Conservation (phyloP, 2,113 vertebrate genomes). For the Propithecus coquereli region DNA sequence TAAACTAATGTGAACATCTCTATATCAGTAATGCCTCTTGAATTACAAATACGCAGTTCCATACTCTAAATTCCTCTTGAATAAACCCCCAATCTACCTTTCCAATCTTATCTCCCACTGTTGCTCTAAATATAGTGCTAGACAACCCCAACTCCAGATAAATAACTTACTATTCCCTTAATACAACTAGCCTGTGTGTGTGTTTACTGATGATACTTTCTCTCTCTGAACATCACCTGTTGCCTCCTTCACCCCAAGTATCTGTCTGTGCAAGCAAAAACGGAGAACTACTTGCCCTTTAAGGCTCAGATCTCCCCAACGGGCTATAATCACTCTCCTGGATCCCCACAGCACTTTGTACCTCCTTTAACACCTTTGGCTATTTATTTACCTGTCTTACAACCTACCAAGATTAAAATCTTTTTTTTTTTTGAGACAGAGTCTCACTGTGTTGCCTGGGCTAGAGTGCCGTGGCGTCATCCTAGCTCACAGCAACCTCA, state of each 20-base stretch:
- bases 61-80: neutral
- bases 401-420: neutral
- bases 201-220: neutral
- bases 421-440: neutral
- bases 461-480: too few species aligned
- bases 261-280: neutral
- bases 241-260: neutral
- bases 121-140: neutral
- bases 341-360: neutral
- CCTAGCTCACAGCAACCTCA: too few species aligned
- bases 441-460: too few species aligned
- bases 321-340: neutral
- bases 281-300: neutral
- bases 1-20: neutral
- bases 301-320: neutral
- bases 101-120: neutral
- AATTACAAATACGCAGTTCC: neutral
- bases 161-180: neutral
- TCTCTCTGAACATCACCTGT: neutral
- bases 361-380: neutral
- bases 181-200: neutral
- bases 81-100: neutral
- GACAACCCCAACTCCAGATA: neutral
- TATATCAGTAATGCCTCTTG: neutral
- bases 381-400: neutral